Percentiles rank a stretch among this genome's conserved stretches.
These are phyloP conservation scores for Acridotheres tristis DNA, from an alignment of 2,797 vertebrate species.

Conservation along the genomic window DNA sequence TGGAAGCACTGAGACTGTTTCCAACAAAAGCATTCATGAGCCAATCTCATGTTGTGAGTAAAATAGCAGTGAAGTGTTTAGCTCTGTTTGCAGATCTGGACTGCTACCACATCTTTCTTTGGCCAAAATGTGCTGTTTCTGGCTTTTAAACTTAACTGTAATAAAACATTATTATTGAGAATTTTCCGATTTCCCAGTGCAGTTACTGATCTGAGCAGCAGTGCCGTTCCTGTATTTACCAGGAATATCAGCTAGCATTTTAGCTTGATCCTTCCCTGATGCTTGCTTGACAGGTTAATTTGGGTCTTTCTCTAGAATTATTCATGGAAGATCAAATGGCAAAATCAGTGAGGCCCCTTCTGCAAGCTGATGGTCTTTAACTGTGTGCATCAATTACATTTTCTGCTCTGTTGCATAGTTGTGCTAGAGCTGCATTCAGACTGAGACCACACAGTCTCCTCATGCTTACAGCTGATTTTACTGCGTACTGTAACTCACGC, in stretches of 20 bases:
- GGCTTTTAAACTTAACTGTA: not conserved
- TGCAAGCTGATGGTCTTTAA: not conserved
- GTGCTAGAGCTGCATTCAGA: not conserved
- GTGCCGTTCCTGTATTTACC: not conserved
- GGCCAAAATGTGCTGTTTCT: not conserved
- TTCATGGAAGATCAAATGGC: not conserved
- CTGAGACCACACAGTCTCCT: accelerated
- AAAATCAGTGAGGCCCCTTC: not conserved
- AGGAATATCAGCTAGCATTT: not conserved
- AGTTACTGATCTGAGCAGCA: not conserved
- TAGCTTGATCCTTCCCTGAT: not conserved
- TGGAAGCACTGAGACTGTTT: not conserved
- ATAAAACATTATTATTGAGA: not conserved
- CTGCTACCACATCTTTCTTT: not conserved
- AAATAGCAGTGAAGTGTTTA: not conserved
- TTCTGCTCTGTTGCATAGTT: not conserved
- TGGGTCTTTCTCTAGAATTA: not conserved
- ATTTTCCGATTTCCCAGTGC: not conserved
- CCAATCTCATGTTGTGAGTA: not conserved
- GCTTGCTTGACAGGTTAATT: not conserved
- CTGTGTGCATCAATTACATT: not conserved
- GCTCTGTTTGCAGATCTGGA: not conserved
- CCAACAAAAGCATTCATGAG: not conserved
- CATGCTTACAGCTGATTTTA: not conserved
- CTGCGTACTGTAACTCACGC: not conserved